Conservation (phyloP, 1,140 invertebrate genomes). For the Drosophila subobscura region DNA sequence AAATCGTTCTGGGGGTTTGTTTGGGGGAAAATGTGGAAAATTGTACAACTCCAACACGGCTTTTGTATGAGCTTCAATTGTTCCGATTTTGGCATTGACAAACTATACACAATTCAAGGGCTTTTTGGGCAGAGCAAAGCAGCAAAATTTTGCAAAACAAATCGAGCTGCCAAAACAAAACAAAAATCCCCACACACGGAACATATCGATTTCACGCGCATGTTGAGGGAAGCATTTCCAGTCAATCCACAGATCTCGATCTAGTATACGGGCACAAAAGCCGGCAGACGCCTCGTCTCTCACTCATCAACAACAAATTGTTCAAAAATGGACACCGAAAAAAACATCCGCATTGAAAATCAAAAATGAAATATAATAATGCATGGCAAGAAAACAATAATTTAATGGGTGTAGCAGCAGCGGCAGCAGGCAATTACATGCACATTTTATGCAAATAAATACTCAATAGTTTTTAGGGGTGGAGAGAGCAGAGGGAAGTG, state of each 20-base stretch:
- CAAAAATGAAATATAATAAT: slow-evolving; percentile 34
- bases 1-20: slow-evolving; percentile 7
- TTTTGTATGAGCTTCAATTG: not conserved
- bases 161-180: slow-evolving; percentile 23
- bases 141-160: slow-evolving; percentile 34
- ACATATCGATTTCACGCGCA: slow-evolving; percentile 71
- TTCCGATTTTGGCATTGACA: slow-evolving; percentile 12
- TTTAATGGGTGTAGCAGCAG: slow-evolving; percentile 11
- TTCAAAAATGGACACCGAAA: slow-evolving; percentile 31
- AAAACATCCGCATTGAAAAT: slow-evolving; percentile 50
- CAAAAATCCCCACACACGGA: slow-evolving; percentile 26
- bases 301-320: slow-evolving; percentile 45
- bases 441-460: slow-evolving; percentile 68
- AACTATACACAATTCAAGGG: slow-evolving; percentile 25
- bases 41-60: not conserved
- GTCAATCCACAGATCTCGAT: slow-evolving; percentile 43
- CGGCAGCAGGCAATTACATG: slow-evolving; percentile 53
- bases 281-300: slow-evolving; percentile 1
- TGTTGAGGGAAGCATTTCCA: slow-evolving; percentile 45
- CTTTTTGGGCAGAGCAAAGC: not conserved
- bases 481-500: not conserved
- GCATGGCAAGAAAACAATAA: slow-evolving; percentile 28
- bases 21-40: not conserved
- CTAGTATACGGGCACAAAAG: slow-evolving; percentile 33
- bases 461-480: slow-evolving; percentile 19